Evolutionary conservation across 2,113 vertebrate species (phyloP).

Genomic region (Pao palembangensis): DNA sequence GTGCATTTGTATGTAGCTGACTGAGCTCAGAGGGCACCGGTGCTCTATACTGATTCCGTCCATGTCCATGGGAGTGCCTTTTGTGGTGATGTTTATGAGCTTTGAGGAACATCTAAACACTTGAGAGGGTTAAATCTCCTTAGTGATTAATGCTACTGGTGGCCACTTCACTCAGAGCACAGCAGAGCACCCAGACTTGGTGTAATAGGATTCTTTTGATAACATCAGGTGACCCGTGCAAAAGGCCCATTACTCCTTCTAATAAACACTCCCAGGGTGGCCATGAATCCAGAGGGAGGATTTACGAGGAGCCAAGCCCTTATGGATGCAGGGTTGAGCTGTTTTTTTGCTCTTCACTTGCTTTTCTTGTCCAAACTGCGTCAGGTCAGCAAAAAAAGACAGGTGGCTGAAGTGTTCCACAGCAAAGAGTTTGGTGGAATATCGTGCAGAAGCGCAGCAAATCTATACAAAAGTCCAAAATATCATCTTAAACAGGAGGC

Average conservation of each 20-base stretch:
- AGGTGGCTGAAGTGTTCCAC: too few relatives aligned
- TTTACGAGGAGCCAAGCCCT: too few relatives aligned
- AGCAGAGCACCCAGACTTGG: constrained; percentile 14
- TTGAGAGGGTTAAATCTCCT: constrained; percentile 8
- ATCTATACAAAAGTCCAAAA: background rate
- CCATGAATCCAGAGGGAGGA: constrained; percentile 10
- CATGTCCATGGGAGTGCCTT: constrained; percentile 1
- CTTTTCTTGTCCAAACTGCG: too few relatives aligned
- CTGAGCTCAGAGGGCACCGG: background rate
- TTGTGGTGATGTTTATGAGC: constrained; percentile 13
- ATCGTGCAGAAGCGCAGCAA: too few relatives aligned
- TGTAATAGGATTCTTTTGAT: constrained; percentile 31
- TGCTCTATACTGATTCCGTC: constrained; percentile 12
- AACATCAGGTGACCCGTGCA: constrained; percentile 49
- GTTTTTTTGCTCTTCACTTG: too few relatives aligned
- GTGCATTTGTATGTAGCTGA: too few relatives aligned
- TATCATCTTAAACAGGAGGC: background rate
- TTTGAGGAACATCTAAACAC: constrained; percentile 32
- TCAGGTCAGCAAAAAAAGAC: too few relatives aligned
- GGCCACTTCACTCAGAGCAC: constrained; percentile 14
- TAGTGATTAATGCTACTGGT: constrained; percentile 8
- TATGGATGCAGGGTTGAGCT: too few relatives aligned
- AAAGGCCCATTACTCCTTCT: constrained; percentile 7
- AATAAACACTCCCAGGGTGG: constrained; percentile 37
- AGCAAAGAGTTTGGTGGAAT: too few relatives aligned